Conservation (phyloP, 2,888 invertebrate genomes). For the Hedya salicella region DNA sequence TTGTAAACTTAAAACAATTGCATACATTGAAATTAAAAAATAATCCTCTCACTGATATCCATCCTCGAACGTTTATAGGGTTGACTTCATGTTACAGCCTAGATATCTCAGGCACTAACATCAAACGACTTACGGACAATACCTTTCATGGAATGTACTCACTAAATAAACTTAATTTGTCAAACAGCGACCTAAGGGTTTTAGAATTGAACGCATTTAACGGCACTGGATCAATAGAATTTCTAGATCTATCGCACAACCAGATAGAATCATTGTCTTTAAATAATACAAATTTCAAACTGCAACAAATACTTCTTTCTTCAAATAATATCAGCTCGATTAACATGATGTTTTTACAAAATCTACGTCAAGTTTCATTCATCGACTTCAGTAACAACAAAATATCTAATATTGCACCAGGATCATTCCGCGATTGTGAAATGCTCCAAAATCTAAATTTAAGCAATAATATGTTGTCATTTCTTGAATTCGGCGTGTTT, state of each 20-base stretch:
- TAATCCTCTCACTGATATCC: constrained; percentile 24
- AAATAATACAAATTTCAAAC: constrained; percentile 9
- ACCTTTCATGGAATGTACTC: constrained; percentile 28
- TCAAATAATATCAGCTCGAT: constrained; percentile 28
- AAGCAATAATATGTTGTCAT: constrained; percentile 24
- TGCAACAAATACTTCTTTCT: constrained; percentile 11
- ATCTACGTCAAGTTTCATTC: neutral
- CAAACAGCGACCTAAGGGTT: constrained; percentile 13
- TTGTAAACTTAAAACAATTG: constrained; percentile 15
- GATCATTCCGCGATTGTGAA: constrained; percentile 21
- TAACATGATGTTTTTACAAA: constrained; percentile 8
- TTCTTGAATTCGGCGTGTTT: constrained; percentile 26
- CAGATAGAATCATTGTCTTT: constrained; percentile 15
- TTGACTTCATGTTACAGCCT: constrained; percentile 19
- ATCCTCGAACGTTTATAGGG: constrained; percentile 23
- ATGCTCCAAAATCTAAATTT: constrained; percentile 17
- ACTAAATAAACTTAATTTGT: constrained; percentile 19
- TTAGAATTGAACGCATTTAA: constrained; percentile 30
- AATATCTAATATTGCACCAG: constrained; percentile 33
- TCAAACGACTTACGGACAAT: constrained; percentile 20
- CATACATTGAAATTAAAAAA: constrained; percentile 14
- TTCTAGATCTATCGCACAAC: constrained; percentile 30
- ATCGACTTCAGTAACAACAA: constrained; percentile 33
- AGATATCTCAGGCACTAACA: constrained; percentile 21
- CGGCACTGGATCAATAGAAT: constrained; percentile 6